Evolutionary conservation across 2,113 vertebrate genomes (phyloP), one percentile per base, ranked within the genome.

Genomic region (Campylorhamphus procurvoides): DNA sequence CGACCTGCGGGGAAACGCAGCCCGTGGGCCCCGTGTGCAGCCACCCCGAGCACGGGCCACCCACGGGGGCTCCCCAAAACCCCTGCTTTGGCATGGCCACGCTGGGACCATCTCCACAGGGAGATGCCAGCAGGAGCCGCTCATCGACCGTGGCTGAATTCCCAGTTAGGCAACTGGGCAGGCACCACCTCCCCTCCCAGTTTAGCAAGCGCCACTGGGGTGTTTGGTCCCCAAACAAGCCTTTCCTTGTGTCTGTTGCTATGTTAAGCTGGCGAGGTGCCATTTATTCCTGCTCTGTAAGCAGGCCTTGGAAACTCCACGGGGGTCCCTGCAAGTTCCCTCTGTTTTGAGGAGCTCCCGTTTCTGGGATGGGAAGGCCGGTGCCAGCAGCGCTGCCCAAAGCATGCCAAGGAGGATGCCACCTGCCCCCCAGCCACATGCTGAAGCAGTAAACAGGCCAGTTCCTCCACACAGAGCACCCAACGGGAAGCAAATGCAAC

Each of bases 1-100:
- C 24, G 99, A 99, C 97, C 99, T 99, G 96, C 17, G 39, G 79
- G 77, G 12, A 33, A 56, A 16, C 17, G 3, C 58, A 58, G 28
- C 9, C 1, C 1, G 13, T 76, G 89, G 76, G 56, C 44, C 20
- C 46, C 46, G 19, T 18, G 18, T 20, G 46, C 46, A 4, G 55
- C 44, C 39, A 3, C 1, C 1, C 3, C 39, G 9, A 60, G 55
- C 60, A 18, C 35, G 9, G 46, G 60, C 49, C 2, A n/a, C 18
- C 33, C 40, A 3, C 2, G 2, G n/a, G n/a, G 8, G 31, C 49
- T 62, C 35, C 46, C 6, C 81, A 49, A 62, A 91, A 24, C 20
- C 22, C 19, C 47, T 0, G 12, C 6, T 3, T 2, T 31, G 3
- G 28, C 17, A 15, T 6, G 18, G 29, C 37, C 11, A 12, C 16